Evolutionary conservation across 2,888 invertebrate genomes (phyloP), one percentile per base, ranked within the genome.

Genomic region (Acanthosoma haemorrhoidale): DNA sequence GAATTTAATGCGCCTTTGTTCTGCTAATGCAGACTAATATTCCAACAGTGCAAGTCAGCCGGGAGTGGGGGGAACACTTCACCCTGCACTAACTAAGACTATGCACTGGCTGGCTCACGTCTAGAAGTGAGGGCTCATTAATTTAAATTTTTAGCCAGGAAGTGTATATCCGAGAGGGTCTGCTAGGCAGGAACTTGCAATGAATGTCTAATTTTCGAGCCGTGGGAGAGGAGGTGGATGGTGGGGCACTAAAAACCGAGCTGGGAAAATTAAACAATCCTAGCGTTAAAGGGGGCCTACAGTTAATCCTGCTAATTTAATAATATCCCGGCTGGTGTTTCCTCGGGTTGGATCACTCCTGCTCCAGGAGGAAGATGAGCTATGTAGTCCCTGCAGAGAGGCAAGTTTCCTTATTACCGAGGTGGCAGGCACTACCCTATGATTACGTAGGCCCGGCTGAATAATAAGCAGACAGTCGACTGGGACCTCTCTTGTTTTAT

Each of bases 281-380:
- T 9, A 51, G 51, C 29, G 51, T 51, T 51, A 51, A 51, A 51
- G 51, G 21, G 51, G 29, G 51, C 5, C 51, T 25, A 51, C 51
- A 51, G 51, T 51, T 51, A 51, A 51, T 51, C 51, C 29, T 51
- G 51, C 51, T 51, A 51, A 51, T 51, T 51, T 51, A 51, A 51
- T 51, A 51, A 51, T 51, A 51, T 51, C 51, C n/a, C n/a, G n/a
- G n/a, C n/a, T n/a, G n/a, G n/a, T n/a, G n/a, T n/a, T n/a, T n/a
- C n/a, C n/a, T n/a, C n/a, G n/a, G n/a, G n/a, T n/a, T n/a, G n/a
- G n/a, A n/a, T n/a, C n/a, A n/a, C n/a, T n/a, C n/a, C n/a, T n/a
- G n/a, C n/a, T n/a, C n/a, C n/a, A n/a, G n/a, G n/a, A n/a, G n/a
- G 51, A 25, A 51, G 51, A 51, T 51, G 51, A 51, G 51, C 51